A percentile compares a stretch with the other conserved stretches of the same genome.
These are phyloP conservation scores for Stomatorhinus ivindoensis DNA, from an alignment of 2,113 vertebrate genomes.

Conservation along the genomic window DNA sequence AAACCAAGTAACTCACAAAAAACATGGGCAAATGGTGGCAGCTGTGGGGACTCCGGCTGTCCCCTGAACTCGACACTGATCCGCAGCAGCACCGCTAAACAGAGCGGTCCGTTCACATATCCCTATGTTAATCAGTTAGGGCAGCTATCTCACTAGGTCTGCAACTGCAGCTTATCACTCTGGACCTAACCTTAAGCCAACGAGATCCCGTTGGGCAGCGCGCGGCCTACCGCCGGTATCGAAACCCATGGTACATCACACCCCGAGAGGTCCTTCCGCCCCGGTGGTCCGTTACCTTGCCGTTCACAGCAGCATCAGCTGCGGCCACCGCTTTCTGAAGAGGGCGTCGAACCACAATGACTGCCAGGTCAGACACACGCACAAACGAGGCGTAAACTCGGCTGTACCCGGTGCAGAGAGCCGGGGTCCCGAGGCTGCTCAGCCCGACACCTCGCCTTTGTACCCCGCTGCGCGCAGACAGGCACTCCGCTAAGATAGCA, in stretches of 20 bases:
- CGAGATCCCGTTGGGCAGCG: not conserved
- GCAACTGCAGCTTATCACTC: not conserved
- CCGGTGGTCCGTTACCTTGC: not conserved
- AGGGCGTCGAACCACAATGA: not conserved
- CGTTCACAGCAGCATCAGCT: not conserved
- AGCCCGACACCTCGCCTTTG: not conserved
- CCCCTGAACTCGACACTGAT: not conserved
- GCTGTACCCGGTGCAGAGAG: not conserved
- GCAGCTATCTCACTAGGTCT: not conserved
- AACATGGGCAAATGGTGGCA: not conserved
- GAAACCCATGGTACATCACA: not conserved
- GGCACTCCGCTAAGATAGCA: slow-evolving; percentile 6
- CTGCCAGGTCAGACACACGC: not conserved
- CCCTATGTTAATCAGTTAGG: not conserved
- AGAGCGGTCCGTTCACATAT: not conserved
- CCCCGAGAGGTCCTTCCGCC: not conserved
- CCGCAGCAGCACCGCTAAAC: not conserved
- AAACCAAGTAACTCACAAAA: not conserved
- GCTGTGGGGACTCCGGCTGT: not conserved
- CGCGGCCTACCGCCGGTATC: not conserved
- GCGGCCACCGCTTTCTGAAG: not conserved
- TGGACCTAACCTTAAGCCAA: not conserved
- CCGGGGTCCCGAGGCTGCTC: not conserved
- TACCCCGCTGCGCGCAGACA: not conserved
- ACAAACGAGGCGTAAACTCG: not conserved